These are phyloP conservation scores for Nipponia nippon DNA, from an alignment of 2,113 vertebrate species.

Conservation along the genomic window DNA sequence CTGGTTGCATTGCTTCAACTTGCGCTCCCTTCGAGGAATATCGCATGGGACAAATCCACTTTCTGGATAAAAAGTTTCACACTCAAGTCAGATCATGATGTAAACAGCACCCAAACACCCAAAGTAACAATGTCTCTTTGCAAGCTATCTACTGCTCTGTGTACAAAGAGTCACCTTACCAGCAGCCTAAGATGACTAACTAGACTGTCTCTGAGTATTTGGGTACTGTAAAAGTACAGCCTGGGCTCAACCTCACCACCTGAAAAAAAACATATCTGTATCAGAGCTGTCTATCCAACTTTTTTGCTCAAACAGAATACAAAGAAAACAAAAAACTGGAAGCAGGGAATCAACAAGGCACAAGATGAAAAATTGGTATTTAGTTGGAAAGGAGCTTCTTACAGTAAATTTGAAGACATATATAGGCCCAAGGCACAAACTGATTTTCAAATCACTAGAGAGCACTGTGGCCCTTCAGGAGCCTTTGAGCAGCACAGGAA, in stretches of 20 bases:
- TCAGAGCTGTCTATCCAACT: not conserved
- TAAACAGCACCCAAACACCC: not conserved
- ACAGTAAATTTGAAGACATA: not conserved
- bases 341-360: not conserved
- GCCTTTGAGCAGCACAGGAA: not conserved
- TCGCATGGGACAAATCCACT: not conserved
- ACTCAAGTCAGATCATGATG: not conserved
- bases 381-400: not conserved
- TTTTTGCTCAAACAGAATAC: not conserved
- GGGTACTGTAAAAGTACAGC: not conserved
- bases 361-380: not conserved
- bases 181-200: not conserved
- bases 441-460: slow-evolving; percentile 13
- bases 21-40: not conserved
- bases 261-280: not conserved
- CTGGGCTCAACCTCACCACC: not conserved
- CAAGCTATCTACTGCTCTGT: not conserved
- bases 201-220: not conserved
- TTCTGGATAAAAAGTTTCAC: not conserved
- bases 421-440: not conserved
- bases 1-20: not conserved
- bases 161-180: not conserved
- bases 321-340: not conserved
- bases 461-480: slow-evolving; percentile 36
- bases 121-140: not conserved